Conservation (phyloP, 2,113 vertebrate species). For the Esox niger region DNA sequence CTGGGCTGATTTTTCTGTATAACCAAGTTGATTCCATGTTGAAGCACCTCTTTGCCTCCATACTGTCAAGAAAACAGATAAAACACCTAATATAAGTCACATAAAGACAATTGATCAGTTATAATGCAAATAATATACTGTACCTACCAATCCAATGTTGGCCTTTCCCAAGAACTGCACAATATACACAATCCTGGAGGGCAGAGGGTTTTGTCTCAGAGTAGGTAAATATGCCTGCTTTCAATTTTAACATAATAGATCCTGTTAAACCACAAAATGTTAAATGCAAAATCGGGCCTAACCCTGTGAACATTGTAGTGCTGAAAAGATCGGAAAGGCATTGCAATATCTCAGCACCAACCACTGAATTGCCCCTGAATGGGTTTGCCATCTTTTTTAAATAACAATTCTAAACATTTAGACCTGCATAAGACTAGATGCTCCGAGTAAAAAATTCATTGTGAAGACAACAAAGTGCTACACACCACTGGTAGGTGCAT, state of each 20-base stretch:
- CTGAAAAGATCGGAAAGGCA: background rate
- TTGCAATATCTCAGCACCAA: too few relatives aligned
- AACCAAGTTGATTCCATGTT: conserved; percentile 65
- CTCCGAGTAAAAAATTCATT: too few relatives aligned
- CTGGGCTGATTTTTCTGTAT: conserved; percentile 54
- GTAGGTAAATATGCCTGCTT: background rate
- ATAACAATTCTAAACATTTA: too few relatives aligned
- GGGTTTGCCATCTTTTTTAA: too few relatives aligned
- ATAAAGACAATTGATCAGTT: too few relatives aligned
- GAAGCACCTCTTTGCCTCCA: conserved; percentile 80
- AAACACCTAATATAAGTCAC: too few relatives aligned
- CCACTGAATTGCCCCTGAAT: too few relatives aligned
- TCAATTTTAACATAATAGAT: background rate
- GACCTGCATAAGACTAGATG: too few relatives aligned
- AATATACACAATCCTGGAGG: conserved; percentile 72
- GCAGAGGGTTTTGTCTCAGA: conserved; percentile 22
- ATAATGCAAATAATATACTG: conserved; percentile 6
- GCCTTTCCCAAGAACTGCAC: conserved; percentile 72
- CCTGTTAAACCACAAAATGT: too few relatives aligned
- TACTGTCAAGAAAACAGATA: conserved; percentile 56
- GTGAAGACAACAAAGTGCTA: too few relatives aligned
- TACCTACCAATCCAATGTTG: conserved; percentile 73
- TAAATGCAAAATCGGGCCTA: too few relatives aligned
- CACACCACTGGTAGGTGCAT: background rate
- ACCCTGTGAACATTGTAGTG: too few relatives aligned